A percentile compares a stretch with the other conserved stretches of the same genome.
These are phyloP conservation scores for Gobius niger DNA, from an alignment of 2,113 vertebrate genomes.

Conservation along the genomic window DNA sequence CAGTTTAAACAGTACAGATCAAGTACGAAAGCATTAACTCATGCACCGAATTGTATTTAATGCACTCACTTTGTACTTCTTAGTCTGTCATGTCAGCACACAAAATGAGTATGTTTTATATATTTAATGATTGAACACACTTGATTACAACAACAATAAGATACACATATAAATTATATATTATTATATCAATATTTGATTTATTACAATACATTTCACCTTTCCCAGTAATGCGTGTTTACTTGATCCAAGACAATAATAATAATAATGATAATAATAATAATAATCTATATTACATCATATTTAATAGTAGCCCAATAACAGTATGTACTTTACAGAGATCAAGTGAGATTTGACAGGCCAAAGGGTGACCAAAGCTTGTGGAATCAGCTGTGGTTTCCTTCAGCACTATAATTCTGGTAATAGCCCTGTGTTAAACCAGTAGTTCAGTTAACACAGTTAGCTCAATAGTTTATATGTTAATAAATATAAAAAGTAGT, in stretches of 20 bases:
- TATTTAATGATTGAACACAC: too few species aligned
- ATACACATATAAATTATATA: too few species aligned
- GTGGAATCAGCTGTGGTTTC: neutral
- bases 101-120: neutral
- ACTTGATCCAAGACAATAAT: neutral
- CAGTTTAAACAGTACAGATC: too few species aligned
- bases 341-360: neutral
- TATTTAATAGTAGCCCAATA: neutral
- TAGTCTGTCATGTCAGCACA: neutral
- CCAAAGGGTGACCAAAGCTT: neutral
- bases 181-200: too few species aligned
- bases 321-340: neutral
- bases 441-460: neutral
- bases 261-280: neutral
- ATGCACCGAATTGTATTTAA: too few species aligned
- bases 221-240: neutral
- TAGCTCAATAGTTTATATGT: neutral
- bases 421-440: neutral
- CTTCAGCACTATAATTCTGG: neutral
- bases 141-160: too few species aligned
- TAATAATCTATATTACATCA: neutral
- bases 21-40: too few species aligned
- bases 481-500: neutral
- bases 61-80: neutral
- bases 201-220: too few species aligned